These are phyloP conservation scores for Pomatorhinus ruficollis DNA, from an alignment of 2,113 vertebrate genomes.

Conservation along the genomic window DNA sequence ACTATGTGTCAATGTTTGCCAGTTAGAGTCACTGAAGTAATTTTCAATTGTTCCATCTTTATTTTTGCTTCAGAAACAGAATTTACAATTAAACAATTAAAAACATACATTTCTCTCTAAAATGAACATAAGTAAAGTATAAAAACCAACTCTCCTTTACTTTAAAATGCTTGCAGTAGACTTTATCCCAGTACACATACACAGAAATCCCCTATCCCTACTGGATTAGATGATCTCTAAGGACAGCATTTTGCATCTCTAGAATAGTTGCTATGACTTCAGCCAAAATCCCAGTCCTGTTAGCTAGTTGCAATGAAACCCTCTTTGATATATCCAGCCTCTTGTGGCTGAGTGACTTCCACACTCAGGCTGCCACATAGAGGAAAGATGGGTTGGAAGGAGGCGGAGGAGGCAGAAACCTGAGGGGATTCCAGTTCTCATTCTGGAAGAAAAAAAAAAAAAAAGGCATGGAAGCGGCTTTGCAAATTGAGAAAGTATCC, in stretches of 20 bases:
- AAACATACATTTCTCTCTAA: neutral
- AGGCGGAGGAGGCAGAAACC: neutral
- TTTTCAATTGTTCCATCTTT: neutral
- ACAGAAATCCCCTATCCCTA: neutral
- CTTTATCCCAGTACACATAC: neutral
- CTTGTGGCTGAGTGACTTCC: neutral
- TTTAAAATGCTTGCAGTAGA: neutral
- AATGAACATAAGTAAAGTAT: neutral
- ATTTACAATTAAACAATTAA: neutral
- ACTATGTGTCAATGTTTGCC: neutral
- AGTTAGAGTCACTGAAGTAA: conserved; percentile 20
- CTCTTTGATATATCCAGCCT: neutral
- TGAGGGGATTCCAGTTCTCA: neutral
- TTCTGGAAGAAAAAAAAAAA: neutral
- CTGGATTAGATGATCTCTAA: neutral
- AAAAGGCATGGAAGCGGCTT: rapidly evolving
- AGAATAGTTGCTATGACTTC: neutral
- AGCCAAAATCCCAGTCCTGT: neutral
- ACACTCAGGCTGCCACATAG: neutral
- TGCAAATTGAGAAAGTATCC: neutral
- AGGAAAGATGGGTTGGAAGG: neutral
- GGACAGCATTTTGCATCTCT: neutral
- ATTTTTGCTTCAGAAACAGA: conserved; percentile 1
- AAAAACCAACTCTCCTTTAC: neutral
- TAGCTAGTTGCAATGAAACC: neutral